These are phyloP conservation scores for Aradophagus sp. DNA, from an alignment of 1,140 invertebrate genomes.

Conservation along the genomic window DNA sequence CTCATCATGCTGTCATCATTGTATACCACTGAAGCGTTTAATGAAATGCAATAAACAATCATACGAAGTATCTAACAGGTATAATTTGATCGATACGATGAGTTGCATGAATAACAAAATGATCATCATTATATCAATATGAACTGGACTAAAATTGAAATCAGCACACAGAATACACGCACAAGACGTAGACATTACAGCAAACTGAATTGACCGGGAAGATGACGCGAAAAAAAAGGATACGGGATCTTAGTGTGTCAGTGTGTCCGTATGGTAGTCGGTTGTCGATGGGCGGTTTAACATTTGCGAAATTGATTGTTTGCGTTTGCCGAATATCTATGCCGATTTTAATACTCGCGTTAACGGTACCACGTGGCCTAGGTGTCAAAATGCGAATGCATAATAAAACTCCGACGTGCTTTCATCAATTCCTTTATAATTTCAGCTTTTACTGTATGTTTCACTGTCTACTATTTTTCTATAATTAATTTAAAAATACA, in stretches of 20 bases:
- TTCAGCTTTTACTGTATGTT: slow-evolving; percentile 14
- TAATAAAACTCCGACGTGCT: slow-evolving; percentile 57
- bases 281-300: slow-evolving; percentile 53
- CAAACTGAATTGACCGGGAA: slow-evolving; percentile 32
- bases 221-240: slow-evolving; percentile 48
- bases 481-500: too few species aligned
- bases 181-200: slow-evolving; percentile 14
- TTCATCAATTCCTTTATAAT: slow-evolving; percentile 12
- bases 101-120: slow-evolving; percentile 21
- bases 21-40: background rate
- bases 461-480: too few species aligned
- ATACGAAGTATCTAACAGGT: background rate
- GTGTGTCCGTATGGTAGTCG: slow-evolving; percentile 72
- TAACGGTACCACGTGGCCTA: slow-evolving; percentile 57
- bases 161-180: slow-evolving; percentile 38
- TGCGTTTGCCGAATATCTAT: slow-evolving; percentile 6
- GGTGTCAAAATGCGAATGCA: slow-evolving; percentile 60
- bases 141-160: slow-evolving; percentile 47
- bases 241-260: slow-evolving; percentile 71
- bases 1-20: too few species aligned
- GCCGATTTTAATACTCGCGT: slow-evolving; percentile 2
- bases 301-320: slow-evolving; percentile 22
- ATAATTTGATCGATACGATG: slow-evolving; percentile 20
- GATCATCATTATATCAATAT: slow-evolving; percentile 21
- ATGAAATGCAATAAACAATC: slow-evolving; percentile 11